Evolutionary conservation across 2,888 invertebrate species (phyloP), one percentile per base, ranked within the genome.

Genomic region (Bellardia pandia): DNA sequence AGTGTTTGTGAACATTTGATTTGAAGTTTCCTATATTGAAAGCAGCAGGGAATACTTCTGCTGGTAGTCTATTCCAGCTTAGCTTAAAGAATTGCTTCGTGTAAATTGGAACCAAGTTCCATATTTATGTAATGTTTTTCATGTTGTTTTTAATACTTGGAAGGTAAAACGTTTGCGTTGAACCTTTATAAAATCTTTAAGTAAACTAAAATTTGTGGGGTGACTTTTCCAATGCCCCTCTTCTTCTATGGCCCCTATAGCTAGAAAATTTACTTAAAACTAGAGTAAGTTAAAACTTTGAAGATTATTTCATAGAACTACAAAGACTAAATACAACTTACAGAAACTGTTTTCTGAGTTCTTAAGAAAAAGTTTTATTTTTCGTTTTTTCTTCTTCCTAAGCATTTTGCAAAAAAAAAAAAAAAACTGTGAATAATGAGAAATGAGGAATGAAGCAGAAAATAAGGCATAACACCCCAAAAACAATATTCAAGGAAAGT

Each of bases 201-300:
- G 0, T 51, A 51, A 51, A n/a, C n/a, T 51, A n/a, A 51, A 51
- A 14, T n/a, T 51, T n/a, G n/a, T 40, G 33, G 0, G 30, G 0
- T 2, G 5, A 69, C 33, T 76, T 56, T 51, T 30, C 14, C 30
- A 53, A 30, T 2, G 1, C 7, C 62, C 64, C 37, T 23, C n/a
- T n/a, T 33, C 5, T 64, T 33, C 8, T 11, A 37, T 3, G 14
- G 11, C 66, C 72, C 60, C 51, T 14, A 69, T 37, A 23, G 8
- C 33, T 23, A 69, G 16, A 62, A 14, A 53, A 16, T 51, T 53
- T 75, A 60, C 16, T 68, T 62, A n/a, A 5, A 45, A 33, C 14
- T 30, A 77, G 58, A 66, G 48, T 72, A 66, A 72, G 72, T 78
- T 84, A 45, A 72, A 66, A 72, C 77, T 78, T 83, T 78, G 58